Evolutionary conservation across 2,888 invertebrate species (phyloP).

Genomic region (Erpobdella octoculata): DNA sequence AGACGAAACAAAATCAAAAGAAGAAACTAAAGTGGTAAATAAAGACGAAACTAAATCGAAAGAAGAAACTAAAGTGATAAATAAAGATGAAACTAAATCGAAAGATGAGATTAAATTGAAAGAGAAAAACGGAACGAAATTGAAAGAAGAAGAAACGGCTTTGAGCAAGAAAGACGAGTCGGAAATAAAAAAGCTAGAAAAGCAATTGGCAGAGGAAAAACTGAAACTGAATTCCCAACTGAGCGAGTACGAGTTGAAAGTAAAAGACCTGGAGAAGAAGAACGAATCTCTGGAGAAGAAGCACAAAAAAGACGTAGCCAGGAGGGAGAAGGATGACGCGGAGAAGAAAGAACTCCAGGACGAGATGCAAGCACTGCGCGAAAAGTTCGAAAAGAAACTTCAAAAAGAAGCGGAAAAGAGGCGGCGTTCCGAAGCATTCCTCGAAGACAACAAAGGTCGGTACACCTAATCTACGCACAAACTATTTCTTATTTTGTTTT

Average conservation of each 20-base stretch:
- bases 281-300: slow-evolving; percentile 21
- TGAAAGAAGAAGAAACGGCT: neutral
- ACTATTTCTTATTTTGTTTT: no score
- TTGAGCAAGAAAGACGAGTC: slow-evolving; percentile 27
- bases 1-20: no score
- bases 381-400: slow-evolving; percentile 34
- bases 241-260: slow-evolving; percentile 13
- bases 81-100: neutral
- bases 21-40: no score
- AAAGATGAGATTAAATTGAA: slow-evolving; percentile 11
- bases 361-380: slow-evolving; percentile 32
- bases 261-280: slow-evolving; percentile 24
- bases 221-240: slow-evolving; percentile 59
- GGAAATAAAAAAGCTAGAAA: slow-evolving; percentile 62
- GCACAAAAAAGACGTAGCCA: slow-evolving; percentile 13
- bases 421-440: slow-evolving; percentile 11
- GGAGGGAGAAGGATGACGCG: slow-evolving; percentile 37
- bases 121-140: neutral
- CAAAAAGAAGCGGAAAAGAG: slow-evolving; percentile 16
- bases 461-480: no score
- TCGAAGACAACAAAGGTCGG: slow-evolving; percentile 12
- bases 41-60: neutral
- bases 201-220: slow-evolving; percentile 61
- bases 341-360: slow-evolving; percentile 32
- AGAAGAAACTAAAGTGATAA: neutral